These are phyloP conservation scores for Gadopsis marmoratus DNA, from an alignment of 2,797 vertebrate genomes.

Conservation along the genomic window DNA sequence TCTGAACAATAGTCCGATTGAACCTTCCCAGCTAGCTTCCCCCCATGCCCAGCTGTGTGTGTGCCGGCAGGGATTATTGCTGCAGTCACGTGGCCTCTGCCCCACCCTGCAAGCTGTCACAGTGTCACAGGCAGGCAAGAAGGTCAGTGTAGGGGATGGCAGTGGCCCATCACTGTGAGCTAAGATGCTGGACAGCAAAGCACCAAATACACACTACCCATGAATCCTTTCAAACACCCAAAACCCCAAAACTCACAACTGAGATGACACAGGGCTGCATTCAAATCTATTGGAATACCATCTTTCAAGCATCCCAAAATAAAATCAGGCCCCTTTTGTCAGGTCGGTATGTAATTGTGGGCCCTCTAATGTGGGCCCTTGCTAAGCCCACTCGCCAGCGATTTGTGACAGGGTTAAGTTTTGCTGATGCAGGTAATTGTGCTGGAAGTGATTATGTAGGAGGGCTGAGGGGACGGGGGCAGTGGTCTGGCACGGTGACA, in stretches of 20 bases:
- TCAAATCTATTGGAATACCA: not conserved
- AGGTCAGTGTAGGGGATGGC: constrained; percentile 80
- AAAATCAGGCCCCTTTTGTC: constrained; percentile 2
- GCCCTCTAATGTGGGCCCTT: constrained; percentile 16
- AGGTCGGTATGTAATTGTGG: constrained; percentile 21
- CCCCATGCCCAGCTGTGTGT: constrained; percentile 78
- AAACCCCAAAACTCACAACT: too few species aligned
- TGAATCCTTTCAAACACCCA: not conserved
- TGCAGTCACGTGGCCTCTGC: constrained; percentile 85
- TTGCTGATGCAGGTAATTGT: constrained; percentile 67
- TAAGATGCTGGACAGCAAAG: constrained; percentile 24
- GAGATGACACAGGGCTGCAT: not conserved
- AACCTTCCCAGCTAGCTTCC: constrained; percentile 60
- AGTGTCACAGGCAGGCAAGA: constrained; percentile 82
- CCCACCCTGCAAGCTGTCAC: constrained; percentile 88
- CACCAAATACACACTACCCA: not conserved
- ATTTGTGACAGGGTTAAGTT: constrained; percentile 65
- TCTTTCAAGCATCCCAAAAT: not conserved
- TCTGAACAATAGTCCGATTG: constrained; percentile 87
- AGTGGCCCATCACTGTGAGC: constrained; percentile 39
- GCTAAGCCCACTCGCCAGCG: constrained; percentile 52
- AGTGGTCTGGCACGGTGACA: constrained; percentile 31
- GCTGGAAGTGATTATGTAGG: constrained; percentile 60
- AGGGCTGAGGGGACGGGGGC: constrained; percentile 42
- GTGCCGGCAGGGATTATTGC: constrained; percentile 86